Conservation (phyloP, 2,797 vertebrate genomes). For the Tympanoctomys barrerae region DNA sequence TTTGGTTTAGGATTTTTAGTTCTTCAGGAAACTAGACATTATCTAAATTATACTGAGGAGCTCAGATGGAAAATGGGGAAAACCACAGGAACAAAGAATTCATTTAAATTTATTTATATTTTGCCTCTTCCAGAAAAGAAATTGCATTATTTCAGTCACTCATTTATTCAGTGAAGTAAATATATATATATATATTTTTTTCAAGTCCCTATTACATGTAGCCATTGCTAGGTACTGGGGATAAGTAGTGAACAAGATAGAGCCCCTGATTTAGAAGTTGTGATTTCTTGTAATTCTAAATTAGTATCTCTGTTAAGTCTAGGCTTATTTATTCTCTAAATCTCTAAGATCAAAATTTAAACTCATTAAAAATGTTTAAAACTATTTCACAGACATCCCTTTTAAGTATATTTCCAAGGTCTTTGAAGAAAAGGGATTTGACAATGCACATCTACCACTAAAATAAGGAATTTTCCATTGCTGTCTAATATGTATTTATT, state of each 20-base stretch:
- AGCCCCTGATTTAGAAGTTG: background rate
- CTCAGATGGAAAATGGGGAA: conserved; percentile 51
- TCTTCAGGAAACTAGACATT: conserved; percentile 44
- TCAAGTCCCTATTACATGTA: background rate
- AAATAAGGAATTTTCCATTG: background rate
- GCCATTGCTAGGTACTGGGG: background rate
- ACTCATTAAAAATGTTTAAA: background rate
- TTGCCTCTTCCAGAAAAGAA: background rate
- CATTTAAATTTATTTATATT: conserved; percentile 15
- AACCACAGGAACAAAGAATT: background rate
- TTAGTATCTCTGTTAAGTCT: background rate
- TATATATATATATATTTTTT: too few relatives aligned
- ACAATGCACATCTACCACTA: background rate
- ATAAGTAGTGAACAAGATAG: background rate
- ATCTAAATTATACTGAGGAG: background rate
- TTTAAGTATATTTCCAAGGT: background rate
- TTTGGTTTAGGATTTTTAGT: conserved; percentile 45
- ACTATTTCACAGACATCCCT: background rate
- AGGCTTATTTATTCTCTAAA: conserved; percentile 8
- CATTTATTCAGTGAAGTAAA: background rate
- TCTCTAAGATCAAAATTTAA: conserved; percentile 45
- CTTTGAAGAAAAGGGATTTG: background rate
- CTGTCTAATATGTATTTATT: background rate
- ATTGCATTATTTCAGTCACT: background rate
- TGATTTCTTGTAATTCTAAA: background rate